phyloP scores from a whole-genome alignment of 2,113 vertebrate genomes.

The Mobula hypostoma region DNA sequence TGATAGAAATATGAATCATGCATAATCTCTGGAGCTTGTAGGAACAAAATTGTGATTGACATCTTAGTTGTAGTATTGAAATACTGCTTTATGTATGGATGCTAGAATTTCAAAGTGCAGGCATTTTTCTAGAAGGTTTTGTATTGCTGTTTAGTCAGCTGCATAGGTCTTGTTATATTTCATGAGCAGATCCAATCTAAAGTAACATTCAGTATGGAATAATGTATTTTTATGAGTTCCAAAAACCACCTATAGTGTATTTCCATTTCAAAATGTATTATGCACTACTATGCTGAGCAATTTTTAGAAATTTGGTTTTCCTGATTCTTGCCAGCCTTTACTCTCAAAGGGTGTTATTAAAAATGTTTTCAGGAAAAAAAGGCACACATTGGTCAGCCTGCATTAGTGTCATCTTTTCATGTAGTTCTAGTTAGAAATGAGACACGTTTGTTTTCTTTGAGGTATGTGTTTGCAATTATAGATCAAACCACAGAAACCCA shows the following conservation, averaged over 20 bases:
- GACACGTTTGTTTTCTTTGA: conserved; percentile 12
- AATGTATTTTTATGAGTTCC: not conserved
- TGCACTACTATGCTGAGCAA: not conserved
- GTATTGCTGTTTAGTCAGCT: not conserved
- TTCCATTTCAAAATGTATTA: not conserved
- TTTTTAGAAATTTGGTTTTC: not conserved
- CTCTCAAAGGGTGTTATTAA: not conserved
- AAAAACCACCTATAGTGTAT: not conserved
- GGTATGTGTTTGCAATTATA: not conserved
- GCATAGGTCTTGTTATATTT: not conserved
- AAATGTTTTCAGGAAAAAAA: not conserved
- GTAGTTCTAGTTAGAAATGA: conserved; percentile 18
- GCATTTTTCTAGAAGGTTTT: not conserved
- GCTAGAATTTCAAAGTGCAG: not conserved
- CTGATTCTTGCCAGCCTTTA: not conserved
- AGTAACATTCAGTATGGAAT: not conserved
- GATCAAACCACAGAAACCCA: not conserved
- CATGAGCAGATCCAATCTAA: not conserved
- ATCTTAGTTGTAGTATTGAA: not conserved
- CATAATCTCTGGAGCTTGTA: not conserved
- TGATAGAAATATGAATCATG: not conserved
- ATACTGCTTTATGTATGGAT: not conserved
- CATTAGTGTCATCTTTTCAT: conserved; percentile 15
- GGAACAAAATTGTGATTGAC: not conserved
- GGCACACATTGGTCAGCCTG: not conserved